Evolutionary conservation across 1,140 invertebrate genomes (phyloP).

Genomic region (Pomacea maculata): DNA sequence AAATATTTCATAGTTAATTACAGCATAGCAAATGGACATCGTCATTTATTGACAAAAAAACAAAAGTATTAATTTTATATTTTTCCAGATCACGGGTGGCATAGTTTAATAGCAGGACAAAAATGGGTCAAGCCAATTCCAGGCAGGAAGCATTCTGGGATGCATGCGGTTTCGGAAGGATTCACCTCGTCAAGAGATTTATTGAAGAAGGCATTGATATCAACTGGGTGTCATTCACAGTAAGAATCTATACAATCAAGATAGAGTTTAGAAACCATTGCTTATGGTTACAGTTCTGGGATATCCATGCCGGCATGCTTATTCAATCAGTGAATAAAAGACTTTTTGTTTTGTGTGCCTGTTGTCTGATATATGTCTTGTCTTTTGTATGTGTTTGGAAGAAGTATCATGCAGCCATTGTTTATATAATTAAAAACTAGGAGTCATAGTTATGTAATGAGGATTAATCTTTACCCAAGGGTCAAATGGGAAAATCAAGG

Average conservation of each 20-base stretch:
- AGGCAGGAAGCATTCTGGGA: conserved; percentile 66
- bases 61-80: background rate
- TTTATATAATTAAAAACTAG: too few relatives aligned
- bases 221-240: conserved; percentile 64
- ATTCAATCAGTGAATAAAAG: too few relatives aligned
- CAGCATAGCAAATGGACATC: background rate
- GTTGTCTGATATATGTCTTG: too few relatives aligned
- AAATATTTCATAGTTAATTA: background rate
- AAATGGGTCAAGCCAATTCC: conserved; percentile 69
- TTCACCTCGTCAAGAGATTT: conserved; percentile 55
- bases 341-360: too few relatives aligned
- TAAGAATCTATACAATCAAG: conserved; percentile 37
- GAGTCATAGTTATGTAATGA: too few relatives aligned
- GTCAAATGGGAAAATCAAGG: too few relatives aligned
- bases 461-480: too few relatives aligned
- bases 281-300: background rate
- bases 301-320: too few relatives aligned
- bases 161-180: conserved; percentile 64
- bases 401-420: too few relatives aligned
- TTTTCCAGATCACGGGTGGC: background rate
- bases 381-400: too few relatives aligned
- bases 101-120: conserved; percentile 2
- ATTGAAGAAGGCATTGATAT: conserved; percentile 63
- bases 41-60: background rate
- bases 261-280: too few relatives aligned